Evolutionary conservation across 2,113 vertebrate genomes (phyloP), one percentile per base, ranked within the genome.

Genomic region (Talpa occidentalis): DNA sequence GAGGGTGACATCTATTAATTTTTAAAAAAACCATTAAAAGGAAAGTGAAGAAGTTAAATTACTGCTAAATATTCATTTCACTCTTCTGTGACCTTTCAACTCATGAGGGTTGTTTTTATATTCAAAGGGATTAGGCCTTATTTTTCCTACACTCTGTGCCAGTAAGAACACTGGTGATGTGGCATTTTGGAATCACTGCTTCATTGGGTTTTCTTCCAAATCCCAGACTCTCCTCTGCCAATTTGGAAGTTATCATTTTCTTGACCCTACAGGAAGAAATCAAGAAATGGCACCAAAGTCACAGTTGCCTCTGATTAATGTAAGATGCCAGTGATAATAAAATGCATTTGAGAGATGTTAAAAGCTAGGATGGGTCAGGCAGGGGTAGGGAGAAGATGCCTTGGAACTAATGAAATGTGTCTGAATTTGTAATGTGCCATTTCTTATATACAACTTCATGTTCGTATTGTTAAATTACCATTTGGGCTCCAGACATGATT

Each of bases 21-120:
- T 64, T 30, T 64, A 11, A 74, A 67, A 67, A 49, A 80, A 32
- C 21, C 8, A 32, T 21, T 22, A 2, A 42, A 59, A 90, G 62
- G 72, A 91, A 91, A 84, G 67, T 73, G 90, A 93, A 42, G 28
- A 66, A n/a, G 24, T 60, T 78, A 77, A 93, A 62, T 56, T 67
- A 60, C 32, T 60, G 15, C 47, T 78, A 49, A 78, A 26, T 92
- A 16, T 11, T 82, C 32, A 56, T 56, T 86, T 92, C 32, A 60
- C 11, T 86, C 40, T 87, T 74, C 47, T n/a, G 28, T 79, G 37
- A 16, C 10, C 24, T 60, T 64, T 81, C 17, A 10, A 47, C 16
- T 35, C 21, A 56, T 56, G 54, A 56, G 54, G 54, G 54, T 56
- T 22, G 21, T 56, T 56, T 56, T 56, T 56, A 56, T n/a, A 56